Percentiles rank a stretch among this genome's conserved stretches.
phyloP scores from a whole-genome alignment of 2,888 invertebrate genomes.

The Drosophila mercatorum region DNA sequence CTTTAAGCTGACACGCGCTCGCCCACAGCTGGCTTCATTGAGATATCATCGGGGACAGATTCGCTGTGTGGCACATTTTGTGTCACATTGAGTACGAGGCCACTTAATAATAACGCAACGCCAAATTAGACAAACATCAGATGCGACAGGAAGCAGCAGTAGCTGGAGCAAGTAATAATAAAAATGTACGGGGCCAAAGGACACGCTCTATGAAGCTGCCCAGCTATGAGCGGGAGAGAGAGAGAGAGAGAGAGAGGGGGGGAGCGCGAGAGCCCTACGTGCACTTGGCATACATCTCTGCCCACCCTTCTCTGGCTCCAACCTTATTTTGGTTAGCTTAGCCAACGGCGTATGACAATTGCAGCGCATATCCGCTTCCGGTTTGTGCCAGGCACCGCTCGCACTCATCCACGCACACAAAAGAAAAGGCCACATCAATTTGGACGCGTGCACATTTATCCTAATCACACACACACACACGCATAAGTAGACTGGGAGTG shows the following conservation, averaged over 20 bases:
- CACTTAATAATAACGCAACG: conserved; percentile 58
- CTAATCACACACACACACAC: conserved; percentile 64
- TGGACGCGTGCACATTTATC: conserved; percentile 77
- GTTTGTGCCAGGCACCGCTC: background rate
- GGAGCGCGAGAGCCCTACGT: background rate
- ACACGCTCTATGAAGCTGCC: conserved; percentile 55
- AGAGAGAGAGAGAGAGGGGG: no score
- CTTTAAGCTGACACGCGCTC: background rate
- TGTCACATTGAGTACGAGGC: conserved; percentile 36
- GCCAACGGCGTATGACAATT: conserved; percentile 70
- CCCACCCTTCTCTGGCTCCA: background rate
- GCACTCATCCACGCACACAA: conserved; percentile 31
- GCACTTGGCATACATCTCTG: conserved; percentile 35
- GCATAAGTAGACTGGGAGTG: background rate
- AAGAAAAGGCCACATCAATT: conserved; percentile 70
- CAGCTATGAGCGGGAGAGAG: conserved; percentile 13
- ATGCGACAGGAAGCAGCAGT: conserved; percentile 41
- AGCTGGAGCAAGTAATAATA: conserved; percentile 33
- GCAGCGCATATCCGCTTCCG: conserved; percentile 76
- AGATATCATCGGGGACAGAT: conserved; percentile 8
- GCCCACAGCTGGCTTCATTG: conserved; percentile 1
- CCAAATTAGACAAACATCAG: conserved; percentile 59
- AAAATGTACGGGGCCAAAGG: conserved; percentile 46
- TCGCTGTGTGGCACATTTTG: conserved; percentile 21
- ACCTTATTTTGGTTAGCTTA: background rate